Percentiles rank a stretch among this genome's conserved stretches.
Conservation (phyloP, 1,140 invertebrate genomes). For the Amphibalanus amphitrite region DNA sequence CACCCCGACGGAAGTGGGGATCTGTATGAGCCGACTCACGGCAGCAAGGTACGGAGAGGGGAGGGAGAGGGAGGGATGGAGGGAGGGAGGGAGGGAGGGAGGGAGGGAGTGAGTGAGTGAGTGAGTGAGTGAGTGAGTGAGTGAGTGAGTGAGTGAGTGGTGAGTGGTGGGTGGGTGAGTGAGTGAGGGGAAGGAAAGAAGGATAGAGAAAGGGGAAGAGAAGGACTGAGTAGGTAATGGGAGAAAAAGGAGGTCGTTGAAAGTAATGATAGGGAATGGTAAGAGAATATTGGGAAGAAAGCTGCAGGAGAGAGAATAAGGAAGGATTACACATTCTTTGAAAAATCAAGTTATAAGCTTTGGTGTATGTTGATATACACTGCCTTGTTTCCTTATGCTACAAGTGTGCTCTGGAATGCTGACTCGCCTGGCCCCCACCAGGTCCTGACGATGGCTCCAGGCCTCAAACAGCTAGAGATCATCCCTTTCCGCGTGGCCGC, state of each 20-base stretch:
- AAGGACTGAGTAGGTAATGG: neutral
- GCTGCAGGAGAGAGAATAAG: no score
- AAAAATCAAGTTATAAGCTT: conserved; percentile 5
- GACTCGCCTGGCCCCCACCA: conserved; percentile 15
- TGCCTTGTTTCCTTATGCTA: neutral
- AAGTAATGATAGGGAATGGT: no score
- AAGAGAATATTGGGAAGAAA: no score
- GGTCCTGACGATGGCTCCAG: conserved; percentile 77
- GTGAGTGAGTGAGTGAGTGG: neutral
- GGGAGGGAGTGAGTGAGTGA: no score
- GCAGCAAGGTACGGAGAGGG: conserved; percentile 77
- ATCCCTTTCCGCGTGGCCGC: conserved; percentile 96
- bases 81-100: no score
- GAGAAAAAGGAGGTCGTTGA: no score
- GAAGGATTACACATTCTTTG: no score
- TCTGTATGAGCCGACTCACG: conserved; percentile 85
- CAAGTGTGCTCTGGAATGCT: neutral
- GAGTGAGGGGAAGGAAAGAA: no score
- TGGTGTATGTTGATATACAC: neutral
- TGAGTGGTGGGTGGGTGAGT: no score
- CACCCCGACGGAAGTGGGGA: conserved; percentile 77
- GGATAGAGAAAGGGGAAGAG: no score
- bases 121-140: neutral
- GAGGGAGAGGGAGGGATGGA: no score
- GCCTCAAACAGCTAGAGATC: conserved; percentile 76